Conservation (phyloP, 2,797 vertebrate genomes). For the Alauda arvensis region DNA sequence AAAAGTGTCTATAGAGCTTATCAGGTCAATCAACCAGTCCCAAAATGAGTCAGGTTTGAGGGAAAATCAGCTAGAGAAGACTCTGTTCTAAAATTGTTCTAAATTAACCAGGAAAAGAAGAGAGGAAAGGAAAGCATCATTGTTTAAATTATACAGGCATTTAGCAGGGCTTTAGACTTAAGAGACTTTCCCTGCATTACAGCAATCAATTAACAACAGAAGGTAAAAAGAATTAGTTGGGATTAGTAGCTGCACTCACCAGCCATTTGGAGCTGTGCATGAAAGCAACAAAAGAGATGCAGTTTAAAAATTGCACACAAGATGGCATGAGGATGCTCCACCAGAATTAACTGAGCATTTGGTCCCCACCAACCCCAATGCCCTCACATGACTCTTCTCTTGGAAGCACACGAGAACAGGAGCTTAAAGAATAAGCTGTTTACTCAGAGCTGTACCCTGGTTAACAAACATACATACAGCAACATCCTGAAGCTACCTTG, state of each 20-base stretch:
- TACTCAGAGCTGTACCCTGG: slow-evolving; percentile 44
- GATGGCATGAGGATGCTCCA: slow-evolving; percentile 68
- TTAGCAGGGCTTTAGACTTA: background rate
- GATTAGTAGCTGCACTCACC: slow-evolving; percentile 10
- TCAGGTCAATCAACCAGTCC: background rate
- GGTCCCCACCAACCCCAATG: slow-evolving; percentile 50
- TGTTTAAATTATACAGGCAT: background rate
- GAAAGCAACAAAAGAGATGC: slow-evolving; percentile 29
- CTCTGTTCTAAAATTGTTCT: background rate
- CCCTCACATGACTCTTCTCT: slow-evolving; percentile 46
- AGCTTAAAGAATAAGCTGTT: slow-evolving; percentile 68
- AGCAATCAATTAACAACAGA: slow-evolving; percentile 31
- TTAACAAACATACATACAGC: slow-evolving; percentile 49
- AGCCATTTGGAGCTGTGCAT: background rate
- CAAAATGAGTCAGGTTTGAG: background rate
- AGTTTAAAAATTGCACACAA: slow-evolving; percentile 66
- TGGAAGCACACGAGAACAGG: slow-evolving; percentile 29
- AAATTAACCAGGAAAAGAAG: background rate
- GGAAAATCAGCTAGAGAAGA: background rate
- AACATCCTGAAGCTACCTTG: slow-evolving; percentile 36
- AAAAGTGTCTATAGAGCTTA: background rate
- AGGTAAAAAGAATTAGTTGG: slow-evolving; percentile 18
- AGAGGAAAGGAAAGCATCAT: background rate
- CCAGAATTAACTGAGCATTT: slow-evolving; percentile 44
- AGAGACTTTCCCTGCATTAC: slow-evolving; percentile 2